Conservation (phyloP, 1,140 invertebrate species). For the Batillaria attramentaria region DNA sequence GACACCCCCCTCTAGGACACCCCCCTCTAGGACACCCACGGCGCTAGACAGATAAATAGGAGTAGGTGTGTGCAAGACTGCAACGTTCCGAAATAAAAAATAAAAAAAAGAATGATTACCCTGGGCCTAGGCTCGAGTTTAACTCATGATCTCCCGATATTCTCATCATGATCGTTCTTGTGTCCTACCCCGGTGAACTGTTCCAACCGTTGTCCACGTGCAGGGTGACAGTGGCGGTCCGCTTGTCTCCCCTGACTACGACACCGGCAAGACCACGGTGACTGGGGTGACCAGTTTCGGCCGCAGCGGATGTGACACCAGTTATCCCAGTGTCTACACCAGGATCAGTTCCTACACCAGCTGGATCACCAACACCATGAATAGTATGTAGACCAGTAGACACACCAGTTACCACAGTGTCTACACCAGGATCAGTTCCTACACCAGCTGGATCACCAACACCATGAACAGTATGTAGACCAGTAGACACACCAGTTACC, state of each 20-base stretch:
- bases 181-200: background rate
- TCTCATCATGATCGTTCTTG: background rate
- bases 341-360: constrained; percentile 88
- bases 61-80: no score
- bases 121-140: background rate
- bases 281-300: constrained; percentile 95
- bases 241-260: constrained; percentile 77
- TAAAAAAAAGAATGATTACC: no score
- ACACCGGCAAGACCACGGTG: constrained; percentile 69
- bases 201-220: background rate
- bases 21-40: no score
- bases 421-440: constrained; percentile 87
- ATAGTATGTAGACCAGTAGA: background rate
- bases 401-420: constrained; percentile 81
- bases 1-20: no score
- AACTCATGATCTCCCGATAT: background rate
- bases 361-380: constrained; percentile 78
- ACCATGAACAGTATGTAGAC: background rate
- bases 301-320: constrained; percentile 86
- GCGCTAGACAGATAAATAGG: no score
- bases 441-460: constrained; percentile 84
- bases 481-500: constrained; percentile 75
- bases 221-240: constrained; percentile 93
- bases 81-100: no score
- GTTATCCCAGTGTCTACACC: constrained; percentile 86